Evolutionary conservation across 2,797 vertebrate species (phyloP), one percentile per base, ranked within the genome.

Genomic region (Austrolebias charrua): DNA sequence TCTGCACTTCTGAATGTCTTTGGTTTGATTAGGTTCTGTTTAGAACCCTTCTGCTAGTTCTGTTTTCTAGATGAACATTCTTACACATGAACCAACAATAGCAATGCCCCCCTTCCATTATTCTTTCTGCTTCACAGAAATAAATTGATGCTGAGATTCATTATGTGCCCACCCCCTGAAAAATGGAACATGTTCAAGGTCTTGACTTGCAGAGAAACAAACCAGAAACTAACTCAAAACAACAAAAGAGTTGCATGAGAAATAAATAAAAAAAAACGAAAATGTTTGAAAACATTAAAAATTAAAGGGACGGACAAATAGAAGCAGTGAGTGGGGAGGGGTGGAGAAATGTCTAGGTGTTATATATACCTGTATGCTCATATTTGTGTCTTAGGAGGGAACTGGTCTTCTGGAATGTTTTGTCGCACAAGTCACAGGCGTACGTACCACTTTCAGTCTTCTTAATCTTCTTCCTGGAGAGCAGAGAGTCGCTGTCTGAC

Each of bases 361-460:
- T 76, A 90, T 90, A 94, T 93, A 93, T 98, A 99, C 97, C 97
- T 98, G 97, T 98, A 95, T 98, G 97, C 94, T 99, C 98, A 71
- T 99, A 99, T 98, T 99, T 99, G 95, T 99, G 98, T 96, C 98
- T 97, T 94, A 99, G 96, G 94, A 99, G 97, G 94, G 98, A 99
- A 95, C 98, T 99, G 96, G 94, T 99, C 95, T 99, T 99, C 96
- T 99, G 98, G 98, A 99, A 99, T 98, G 98, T 99, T 97, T 99
- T 99, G 96, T 99, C 98, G 95, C 98, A 99, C 95, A 99, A 97
- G 95, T 99, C 97, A 95, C 98, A 99, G 69, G 98, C 97, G 77
- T 98, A 99, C 96, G 97, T 98, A 97, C 98, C 98, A 93, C 97
- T 99, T 94, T 99, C 98, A 80, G 96, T 98, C 95, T 99, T 99